Evolutionary conservation across 2,113 vertebrate species (phyloP), one percentile per base, ranked within the genome.

Genomic region (Pardalotus punctatus): DNA sequence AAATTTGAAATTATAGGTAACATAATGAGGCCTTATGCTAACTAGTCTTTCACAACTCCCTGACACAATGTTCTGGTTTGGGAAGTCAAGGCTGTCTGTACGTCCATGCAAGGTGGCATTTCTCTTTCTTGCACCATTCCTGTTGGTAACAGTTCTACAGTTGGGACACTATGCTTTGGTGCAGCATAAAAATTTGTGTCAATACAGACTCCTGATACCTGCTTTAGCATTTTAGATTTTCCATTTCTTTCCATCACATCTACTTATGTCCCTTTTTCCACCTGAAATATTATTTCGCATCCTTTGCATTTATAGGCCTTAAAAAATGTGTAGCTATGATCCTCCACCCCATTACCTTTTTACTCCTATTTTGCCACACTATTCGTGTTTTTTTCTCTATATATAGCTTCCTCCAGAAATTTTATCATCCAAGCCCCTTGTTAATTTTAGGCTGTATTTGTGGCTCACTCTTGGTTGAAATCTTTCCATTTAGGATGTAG

Each of bases 81-180:
- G 47, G 60, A 79, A 81, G 50, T 57, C 3, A 2, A 57, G 36
- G 78, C 23, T 70, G 10, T 36, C 64, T 74, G n/a, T 54, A 42
- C 0, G 0, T 66, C 61, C 1, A 0, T 48, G 36, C n/a, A n/a
- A 90, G 23, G 15, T 53, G 23, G 3, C 27, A 35, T 67, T 82
- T 81, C 48, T 54, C 42, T 82, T 65, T 70, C 16, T 82, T 61
- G 12, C 21, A 33, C 15, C 0, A 0, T 65, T 70, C 18, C 43
- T 64, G 0, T 29, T 83, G 45, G 15, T 51, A 72, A 50, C 6
- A 8, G 22, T 71, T 80, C 38, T 43, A 0, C 29, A 79, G 8
- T 5, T 64, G 88, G 47, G 38, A 61, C 42, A 19, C 8, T 4
- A 9, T 50, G n/a, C 23, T 19, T 81, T 73, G n/a, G 12, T 85